These are phyloP conservation scores for Polyommatus icarus DNA, from an alignment of 2,888 invertebrate genomes.

Conservation along the genomic window DNA sequence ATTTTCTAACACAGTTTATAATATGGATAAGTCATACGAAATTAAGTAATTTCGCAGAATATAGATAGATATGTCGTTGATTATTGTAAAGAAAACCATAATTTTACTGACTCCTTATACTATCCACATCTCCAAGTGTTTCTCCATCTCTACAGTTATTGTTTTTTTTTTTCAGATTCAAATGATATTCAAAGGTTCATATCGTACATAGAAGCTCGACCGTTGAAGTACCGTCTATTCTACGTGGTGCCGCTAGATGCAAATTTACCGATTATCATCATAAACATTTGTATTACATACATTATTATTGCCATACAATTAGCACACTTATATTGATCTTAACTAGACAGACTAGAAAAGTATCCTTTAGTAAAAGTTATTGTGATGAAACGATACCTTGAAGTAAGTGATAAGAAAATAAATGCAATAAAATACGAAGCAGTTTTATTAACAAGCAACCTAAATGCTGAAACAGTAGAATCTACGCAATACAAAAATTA, in stretches of 20 bases:
- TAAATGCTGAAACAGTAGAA: background rate
- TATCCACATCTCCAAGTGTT: background rate
- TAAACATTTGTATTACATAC: conserved; percentile 43
- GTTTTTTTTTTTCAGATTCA: conserved; percentile 5
- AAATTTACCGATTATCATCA: conserved; percentile 37
- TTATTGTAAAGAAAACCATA: too few relatives aligned
- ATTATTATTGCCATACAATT: conserved; percentile 44
- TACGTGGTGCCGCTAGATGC: conserved; percentile 40
- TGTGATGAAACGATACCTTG: too few relatives aligned
- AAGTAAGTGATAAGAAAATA: too few relatives aligned
- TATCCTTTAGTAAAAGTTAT: too few relatives aligned
- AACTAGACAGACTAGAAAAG: background rate
- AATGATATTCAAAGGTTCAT: conserved; percentile 2
- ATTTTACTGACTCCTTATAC: too few relatives aligned
- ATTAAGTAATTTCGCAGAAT: too few relatives aligned
- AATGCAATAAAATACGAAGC: background rate
- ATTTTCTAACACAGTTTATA: too few relatives aligned
- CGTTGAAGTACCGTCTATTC: background rate
- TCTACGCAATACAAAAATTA: too few relatives aligned
- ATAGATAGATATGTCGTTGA: too few relatives aligned
- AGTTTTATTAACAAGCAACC: background rate
- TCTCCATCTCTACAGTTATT: background rate
- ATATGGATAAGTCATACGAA: too few relatives aligned
- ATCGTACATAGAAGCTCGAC: conserved; percentile 22
- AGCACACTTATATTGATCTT: conserved; percentile 36